Percentiles rank a stretch among this genome's conserved stretches.
Conservation (phyloP, 2,113 vertebrate genomes). For the Actinemys pallida region DNA sequence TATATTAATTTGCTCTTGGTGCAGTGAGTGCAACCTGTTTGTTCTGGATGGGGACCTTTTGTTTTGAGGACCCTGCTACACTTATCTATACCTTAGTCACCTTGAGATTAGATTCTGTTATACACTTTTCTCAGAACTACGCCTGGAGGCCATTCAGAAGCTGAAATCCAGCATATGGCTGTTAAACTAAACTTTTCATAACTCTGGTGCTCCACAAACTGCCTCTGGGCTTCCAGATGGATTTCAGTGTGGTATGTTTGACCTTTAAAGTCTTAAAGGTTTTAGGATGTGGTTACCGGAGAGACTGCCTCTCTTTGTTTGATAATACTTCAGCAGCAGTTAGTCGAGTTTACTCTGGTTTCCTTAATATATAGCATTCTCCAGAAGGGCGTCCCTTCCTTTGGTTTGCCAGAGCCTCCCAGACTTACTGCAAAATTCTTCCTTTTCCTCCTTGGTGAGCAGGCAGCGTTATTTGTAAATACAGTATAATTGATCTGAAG, state of each 20-base stretch:
- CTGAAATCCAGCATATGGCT: conserved; percentile 1
- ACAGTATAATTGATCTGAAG: neutral
- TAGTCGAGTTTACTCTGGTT: fast-evolving
- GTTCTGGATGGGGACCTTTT: neutral
- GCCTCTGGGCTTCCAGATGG: neutral
- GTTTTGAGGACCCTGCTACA: neutral
- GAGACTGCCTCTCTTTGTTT: neutral
- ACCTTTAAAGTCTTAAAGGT: neutral
- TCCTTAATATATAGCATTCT: neutral
- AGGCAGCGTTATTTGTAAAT: neutral
- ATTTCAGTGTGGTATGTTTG: neutral
- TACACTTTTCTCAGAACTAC: neutral
- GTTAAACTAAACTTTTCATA: neutral
- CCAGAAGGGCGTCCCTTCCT: neutral
- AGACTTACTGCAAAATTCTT: neutral
- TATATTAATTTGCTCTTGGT: conserved; percentile 27
- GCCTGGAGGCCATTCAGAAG: neutral
- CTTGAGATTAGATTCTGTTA: neutral
- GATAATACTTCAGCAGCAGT: neutral
- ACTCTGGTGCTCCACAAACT: neutral
- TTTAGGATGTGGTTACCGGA: neutral
- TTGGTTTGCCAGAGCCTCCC: neutral
- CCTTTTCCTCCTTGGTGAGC: fast-evolving
- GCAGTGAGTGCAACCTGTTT: neutral
- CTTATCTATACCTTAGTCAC: neutral